Conservation (phyloP, 1,140 invertebrate species). For the Xylocopa sonorina region DNA sequence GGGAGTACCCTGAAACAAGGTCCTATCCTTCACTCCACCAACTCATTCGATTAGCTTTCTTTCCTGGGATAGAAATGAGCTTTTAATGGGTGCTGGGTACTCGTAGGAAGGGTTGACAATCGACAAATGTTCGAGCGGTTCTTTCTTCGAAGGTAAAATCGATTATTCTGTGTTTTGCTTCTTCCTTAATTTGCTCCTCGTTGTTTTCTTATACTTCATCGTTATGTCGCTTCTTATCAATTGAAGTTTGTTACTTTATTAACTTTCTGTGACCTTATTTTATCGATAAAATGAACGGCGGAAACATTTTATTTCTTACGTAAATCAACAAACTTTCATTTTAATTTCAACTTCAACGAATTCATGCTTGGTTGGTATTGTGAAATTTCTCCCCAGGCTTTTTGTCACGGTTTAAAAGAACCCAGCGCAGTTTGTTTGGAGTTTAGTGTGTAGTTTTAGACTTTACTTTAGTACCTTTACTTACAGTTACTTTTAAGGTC, state of each 20-base stretch:
- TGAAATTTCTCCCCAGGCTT: not conserved
- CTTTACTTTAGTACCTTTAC: not conserved
- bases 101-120: no score
- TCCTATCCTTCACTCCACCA: no score
- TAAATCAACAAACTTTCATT: no score
- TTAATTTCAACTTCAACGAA: not conserved
- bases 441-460: not conserved
- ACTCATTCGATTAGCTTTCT: not conserved
- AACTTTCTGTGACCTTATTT: no score
- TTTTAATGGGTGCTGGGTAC: not conserved
- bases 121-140: not conserved
- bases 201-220: no score
- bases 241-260: no score
- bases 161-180: not conserved
- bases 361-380: not conserved
- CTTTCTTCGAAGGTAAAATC: not conserved
- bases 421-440: not conserved
- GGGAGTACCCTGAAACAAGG: no score
- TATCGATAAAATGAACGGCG: no score
- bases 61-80: not conserved
- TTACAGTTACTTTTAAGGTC: not conserved
- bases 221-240: no score
- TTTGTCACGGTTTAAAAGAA: no score
- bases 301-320: no score
- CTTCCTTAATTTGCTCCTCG: not conserved